Percentiles rank a stretch among this genome's conserved stretches.
These are phyloP conservation scores for Galerucella pusilla DNA, from an alignment of 2,888 invertebrate species.

Conservation along the genomic window DNA sequence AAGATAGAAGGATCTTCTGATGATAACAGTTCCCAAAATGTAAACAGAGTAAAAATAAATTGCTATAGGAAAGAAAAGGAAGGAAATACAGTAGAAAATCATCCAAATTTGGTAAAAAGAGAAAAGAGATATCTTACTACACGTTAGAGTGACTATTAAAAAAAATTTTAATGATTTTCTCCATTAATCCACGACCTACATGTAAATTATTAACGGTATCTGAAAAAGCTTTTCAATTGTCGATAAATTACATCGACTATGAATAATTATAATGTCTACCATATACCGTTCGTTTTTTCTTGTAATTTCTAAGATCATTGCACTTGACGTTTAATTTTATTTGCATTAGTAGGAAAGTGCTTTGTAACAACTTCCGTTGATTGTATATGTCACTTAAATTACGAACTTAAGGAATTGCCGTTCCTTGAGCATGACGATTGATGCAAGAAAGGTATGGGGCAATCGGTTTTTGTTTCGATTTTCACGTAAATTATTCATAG, in stretches of 20 bases:
- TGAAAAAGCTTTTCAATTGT: slow-evolving; percentile 14
- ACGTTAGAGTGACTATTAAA: too few species aligned
- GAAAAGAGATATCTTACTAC: too few species aligned
- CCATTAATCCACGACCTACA: background rate
- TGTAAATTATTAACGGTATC: slow-evolving; percentile 17
- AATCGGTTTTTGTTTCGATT: slow-evolving; percentile 24
- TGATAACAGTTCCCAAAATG: too few species aligned
- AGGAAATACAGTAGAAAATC: too few species aligned
- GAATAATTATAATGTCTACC: slow-evolving; percentile 19
- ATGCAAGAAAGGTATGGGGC: slow-evolving; percentile 36
- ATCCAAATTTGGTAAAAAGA: too few species aligned
- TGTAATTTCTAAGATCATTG: slow-evolving; percentile 48
- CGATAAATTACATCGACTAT: slow-evolving; percentile 8
- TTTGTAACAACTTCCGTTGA: slow-evolving; percentile 56
- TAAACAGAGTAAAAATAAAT: too few species aligned
- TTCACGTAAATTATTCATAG: slow-evolving; percentile 27
- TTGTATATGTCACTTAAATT: slow-evolving; percentile 56
- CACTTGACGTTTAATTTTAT: slow-evolving; percentile 52
- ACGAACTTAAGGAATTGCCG: slow-evolving; percentile 54
- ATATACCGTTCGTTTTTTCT: slow-evolving; percentile 38
- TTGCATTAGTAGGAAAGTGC: slow-evolving; percentile 52
- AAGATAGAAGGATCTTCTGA: too few species aligned
- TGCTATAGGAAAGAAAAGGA: too few species aligned
- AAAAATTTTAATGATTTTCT: background rate
- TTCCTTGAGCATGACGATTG: slow-evolving; percentile 54